Conservation (phyloP, 2,888 invertebrate genomes). For the Linnaemya vulpina region DNA sequence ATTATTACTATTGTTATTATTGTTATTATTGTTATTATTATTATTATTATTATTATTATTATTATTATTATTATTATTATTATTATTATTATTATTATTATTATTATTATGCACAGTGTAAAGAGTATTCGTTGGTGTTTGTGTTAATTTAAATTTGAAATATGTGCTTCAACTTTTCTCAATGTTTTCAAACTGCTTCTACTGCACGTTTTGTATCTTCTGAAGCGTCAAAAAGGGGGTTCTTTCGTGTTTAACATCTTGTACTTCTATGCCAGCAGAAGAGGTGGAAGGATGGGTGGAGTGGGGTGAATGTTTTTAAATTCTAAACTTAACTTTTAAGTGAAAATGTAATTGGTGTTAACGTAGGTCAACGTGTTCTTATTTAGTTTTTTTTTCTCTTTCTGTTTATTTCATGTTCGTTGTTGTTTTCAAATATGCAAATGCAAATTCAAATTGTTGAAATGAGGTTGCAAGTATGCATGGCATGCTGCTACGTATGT, state of each 20-base stretch:
- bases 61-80: too few species aligned
- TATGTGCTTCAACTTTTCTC: slow-evolving; percentile 33
- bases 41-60: too few species aligned
- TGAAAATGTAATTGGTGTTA: slow-evolving; percentile 61
- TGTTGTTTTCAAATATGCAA: slow-evolving; percentile 2
- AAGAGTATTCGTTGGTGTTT: background rate
- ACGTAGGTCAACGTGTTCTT: slow-evolving; percentile 67
- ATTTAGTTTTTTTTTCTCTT: slow-evolving; percentile 7
- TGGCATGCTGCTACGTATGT: slow-evolving; percentile 15
- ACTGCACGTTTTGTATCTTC: slow-evolving; percentile 6
- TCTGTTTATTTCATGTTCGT: slow-evolving; percentile 3
- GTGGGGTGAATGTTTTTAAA: background rate
- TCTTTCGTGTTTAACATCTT: background rate
- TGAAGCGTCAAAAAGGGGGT: slow-evolving; percentile 1
- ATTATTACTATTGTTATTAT: too few species aligned
- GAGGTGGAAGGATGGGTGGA: background rate
- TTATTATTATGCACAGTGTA: slow-evolving; percentile 29
- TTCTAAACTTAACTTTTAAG: slow-evolving; percentile 53
- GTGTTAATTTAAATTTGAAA: slow-evolving; percentile 11
- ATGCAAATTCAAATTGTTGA: slow-evolving; percentile 59
- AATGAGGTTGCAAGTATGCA: slow-evolving; percentile 59
- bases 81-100: slow-evolving; percentile 9
- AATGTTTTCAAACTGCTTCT: slow-evolving; percentile 1
- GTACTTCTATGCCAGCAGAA: background rate
- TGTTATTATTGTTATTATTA: too few species aligned